Evolutionary conservation across 2,888 invertebrate genomes (phyloP).

Genomic region (Hymenopus coronatus): DNA sequence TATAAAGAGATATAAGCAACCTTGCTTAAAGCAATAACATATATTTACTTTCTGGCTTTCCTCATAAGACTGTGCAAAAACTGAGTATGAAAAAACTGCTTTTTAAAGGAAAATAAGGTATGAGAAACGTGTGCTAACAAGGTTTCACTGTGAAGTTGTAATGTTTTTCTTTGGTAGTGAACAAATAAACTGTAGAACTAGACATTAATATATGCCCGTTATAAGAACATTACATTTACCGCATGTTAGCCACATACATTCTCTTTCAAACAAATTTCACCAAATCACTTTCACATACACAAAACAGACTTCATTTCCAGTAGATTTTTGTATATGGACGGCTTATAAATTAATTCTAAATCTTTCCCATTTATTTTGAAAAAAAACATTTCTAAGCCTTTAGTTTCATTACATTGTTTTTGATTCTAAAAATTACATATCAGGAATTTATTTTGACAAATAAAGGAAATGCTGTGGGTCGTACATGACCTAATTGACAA

Average conservation of each 20-base stretch:
- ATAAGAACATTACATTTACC: neutral
- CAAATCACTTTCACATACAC: neutral
- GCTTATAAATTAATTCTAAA: neutral
- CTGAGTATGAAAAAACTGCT: neutral
- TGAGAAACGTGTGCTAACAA: neutral
- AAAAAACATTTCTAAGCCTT: neutral
- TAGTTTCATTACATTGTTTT: neutral
- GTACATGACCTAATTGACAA: neutral
- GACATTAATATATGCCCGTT: neutral
- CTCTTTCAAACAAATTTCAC: too few species aligned
- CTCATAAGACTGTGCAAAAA: neutral
- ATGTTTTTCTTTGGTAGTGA: neutral
- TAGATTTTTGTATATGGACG: neutral
- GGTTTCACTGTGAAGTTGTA: conserved; percentile 7
- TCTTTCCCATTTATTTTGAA: neutral
- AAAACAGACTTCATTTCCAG: neutral
- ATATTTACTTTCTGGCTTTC: neutral
- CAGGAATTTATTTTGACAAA: neutral
- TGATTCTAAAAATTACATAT: neutral
- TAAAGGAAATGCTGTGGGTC: neutral
- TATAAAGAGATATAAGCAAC: too few species aligned
- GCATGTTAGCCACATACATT: neutral
- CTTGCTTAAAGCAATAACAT: neutral
- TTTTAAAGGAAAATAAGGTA: neutral
- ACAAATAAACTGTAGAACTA: neutral